Conservation (phyloP, 2,888 invertebrate species). For the Cancer borealis region DNA sequence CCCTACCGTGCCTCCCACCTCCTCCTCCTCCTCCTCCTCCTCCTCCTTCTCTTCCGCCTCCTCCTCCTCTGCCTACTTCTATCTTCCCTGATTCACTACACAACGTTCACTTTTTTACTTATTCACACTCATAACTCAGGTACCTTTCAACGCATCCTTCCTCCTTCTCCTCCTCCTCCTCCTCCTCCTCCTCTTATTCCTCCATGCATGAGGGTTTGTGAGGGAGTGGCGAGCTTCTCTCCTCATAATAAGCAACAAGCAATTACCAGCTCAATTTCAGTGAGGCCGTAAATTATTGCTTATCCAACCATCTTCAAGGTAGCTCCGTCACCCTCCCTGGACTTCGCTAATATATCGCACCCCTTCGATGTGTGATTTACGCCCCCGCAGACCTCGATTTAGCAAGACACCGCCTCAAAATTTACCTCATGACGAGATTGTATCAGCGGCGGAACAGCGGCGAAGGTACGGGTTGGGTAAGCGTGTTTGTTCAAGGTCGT, state of each 20-base stretch:
- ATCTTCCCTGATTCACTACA: constrained; percentile 27
- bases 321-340: not conserved
- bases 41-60: not conserved
- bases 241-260: constrained; percentile 72
- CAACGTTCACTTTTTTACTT: constrained; percentile 25
- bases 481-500: not conserved
- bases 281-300: constrained; percentile 58
- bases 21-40: not conserved
- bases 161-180: not conserved
- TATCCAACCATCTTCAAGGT: constrained; percentile 58
- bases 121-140: constrained; percentile 48
- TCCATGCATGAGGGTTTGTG: not conserved
- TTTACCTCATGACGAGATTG: not conserved
- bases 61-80: not conserved
- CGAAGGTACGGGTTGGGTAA: not conserved
- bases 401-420: not conserved
- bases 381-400: not conserved
- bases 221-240: constrained; percentile 24
- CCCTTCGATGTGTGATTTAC: not conserved
- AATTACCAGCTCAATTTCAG: constrained; percentile 72
- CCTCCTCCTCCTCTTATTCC: not conserved
- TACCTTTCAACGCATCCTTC: not conserved
- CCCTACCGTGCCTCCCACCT: constrained; percentile 8
- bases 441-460: not conserved
- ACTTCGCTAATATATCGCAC: not conserved